Base-by-base conservation (phyloP, 2,113 vertebrate species). In the Chascanopsetta lugubris region DNA sequence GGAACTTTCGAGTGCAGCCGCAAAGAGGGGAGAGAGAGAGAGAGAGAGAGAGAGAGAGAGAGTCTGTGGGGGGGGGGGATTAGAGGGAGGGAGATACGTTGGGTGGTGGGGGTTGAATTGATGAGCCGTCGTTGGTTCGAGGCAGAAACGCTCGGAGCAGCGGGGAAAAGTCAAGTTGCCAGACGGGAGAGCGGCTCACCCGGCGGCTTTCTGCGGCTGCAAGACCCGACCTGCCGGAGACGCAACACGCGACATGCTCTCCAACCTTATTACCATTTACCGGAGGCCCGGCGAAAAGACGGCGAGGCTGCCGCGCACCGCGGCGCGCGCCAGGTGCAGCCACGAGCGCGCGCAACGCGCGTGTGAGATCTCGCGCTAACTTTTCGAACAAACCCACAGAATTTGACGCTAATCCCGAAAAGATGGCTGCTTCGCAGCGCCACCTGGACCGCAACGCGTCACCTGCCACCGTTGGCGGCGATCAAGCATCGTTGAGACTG, bases 1-100 rank as follows among this genome's bases (percentile, higher is more conserved):
- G 82, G 87, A 93, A 92, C 90, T 92, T 90, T 89, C 17, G 84
- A 89, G 84, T 81, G 78, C 48, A n/a, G 75, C 71, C 22, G 70
- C 72, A 87, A 77, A 83, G 72, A 66, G 69, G 72, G 56, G 62
- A 65, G 69, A 80, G 47, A 82, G 85, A 76, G 85, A 47, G 74
- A 84, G 76, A 58, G 56, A 64, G 72, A 63, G 64, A 72, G 74
- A 78, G 61, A 51, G 72, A 69, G 60, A 82, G 71, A 69, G 4
- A 47, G 17, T 67, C 68, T 65, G 77, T 70, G 27, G 50, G 27
- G 51, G 18, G 62, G 79, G 47, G n/a, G n/a, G n/a, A 77, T 61
- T 55, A 64, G 72, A 63, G 64, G 71, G 74, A 78, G 61, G 55
- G 72, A 69, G 60, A 82, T 73, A 69, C 5, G 49, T n/a, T 67